A percentile compares a stretch with the other conserved stretches of the same genome.
These are phyloP conservation scores for Cylloceria caligata DNA, from an alignment of 2,888 invertebrate species.

Conservation along the genomic window DNA sequence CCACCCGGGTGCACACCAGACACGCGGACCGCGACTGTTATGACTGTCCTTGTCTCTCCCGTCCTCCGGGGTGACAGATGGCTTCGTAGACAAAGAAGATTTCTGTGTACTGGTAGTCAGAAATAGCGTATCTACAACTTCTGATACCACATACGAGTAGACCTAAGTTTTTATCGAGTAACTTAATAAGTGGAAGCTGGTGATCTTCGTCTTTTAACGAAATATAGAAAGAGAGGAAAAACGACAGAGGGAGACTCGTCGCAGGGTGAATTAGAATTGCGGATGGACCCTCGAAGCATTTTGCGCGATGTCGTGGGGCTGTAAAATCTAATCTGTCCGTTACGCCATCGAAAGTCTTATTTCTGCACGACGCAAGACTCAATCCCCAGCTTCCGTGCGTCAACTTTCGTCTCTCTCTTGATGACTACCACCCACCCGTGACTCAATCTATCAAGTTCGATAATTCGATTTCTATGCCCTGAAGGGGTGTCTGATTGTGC, in stretches of 20 bases:
- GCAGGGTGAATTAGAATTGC: slow-evolving; percentile 33
- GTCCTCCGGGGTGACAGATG: slow-evolving; percentile 78
- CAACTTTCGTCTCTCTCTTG: slow-evolving; percentile 44
- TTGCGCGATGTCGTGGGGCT: slow-evolving; percentile 35
- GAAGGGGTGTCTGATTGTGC: slow-evolving; percentile 40
- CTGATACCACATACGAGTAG: slow-evolving; percentile 54
- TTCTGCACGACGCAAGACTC: slow-evolving; percentile 47
- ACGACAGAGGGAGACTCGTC: slow-evolving; percentile 24
- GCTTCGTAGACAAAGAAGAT: slow-evolving; percentile 78
- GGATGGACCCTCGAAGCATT: slow-evolving; percentile 38
- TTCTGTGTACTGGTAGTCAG: slow-evolving; percentile 25
- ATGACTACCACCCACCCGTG: slow-evolving; percentile 16
- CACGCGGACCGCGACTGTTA: slow-evolving; percentile 51
- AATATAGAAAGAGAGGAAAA: slow-evolving; percentile 54
- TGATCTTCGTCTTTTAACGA: slow-evolving; percentile 59
- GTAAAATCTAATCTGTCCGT: slow-evolving; percentile 54
- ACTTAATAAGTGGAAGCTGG: slow-evolving; percentile 78
- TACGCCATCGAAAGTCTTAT: slow-evolving; percentile 60
- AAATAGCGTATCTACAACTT: slow-evolving; percentile 68
- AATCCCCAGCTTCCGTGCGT: slow-evolving; percentile 41
- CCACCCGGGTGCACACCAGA: slow-evolving; percentile 42
- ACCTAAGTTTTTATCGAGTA: slow-evolving; percentile 71
- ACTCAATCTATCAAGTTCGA: slow-evolving; percentile 48
- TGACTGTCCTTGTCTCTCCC: slow-evolving; percentile 52
- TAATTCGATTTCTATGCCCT: slow-evolving; percentile 57